Evolutionary conservation across 2,888 invertebrate species (phyloP), one percentile per base, ranked within the genome.

Genomic region (Tiliacea citrago): DNA sequence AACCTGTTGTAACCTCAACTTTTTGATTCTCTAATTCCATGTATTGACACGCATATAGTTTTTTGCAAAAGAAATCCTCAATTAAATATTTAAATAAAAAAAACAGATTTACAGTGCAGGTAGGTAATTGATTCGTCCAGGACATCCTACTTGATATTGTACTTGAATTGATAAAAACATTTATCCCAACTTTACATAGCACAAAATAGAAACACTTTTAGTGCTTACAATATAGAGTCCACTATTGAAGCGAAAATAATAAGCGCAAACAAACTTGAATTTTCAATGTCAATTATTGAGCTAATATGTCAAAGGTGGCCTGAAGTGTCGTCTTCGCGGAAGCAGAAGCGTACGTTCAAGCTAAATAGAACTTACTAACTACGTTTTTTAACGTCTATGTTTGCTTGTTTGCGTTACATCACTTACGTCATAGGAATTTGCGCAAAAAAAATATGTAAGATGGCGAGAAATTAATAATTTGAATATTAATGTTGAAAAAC

Each of bases 251-350:
- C 51, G 21, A 76, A 53, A 71, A 78, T 68, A 68, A 75, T 77
- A 61, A 77, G 16, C 51, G 72, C 75, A 67, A 81, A 75, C 68
- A 79, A 79, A 77, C 77, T 74, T 81, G 76, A 70, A 79, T 73
- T 57, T 88, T 89, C 91, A 91, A 91, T 91, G 91, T 90, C 92
- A 89, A 83, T 81, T 68, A 73, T 84, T 87, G 74, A 81, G 83
- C 82, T 88, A 92, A 90, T 87, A 89, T 89, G 90, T 88, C 89
- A 91, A 88, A 91, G 89, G 89, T 90, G 76, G 81, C 73, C 72
- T 65, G 57, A 88, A 82, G 82, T 86, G 88, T 83, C 83, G 62
- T 83, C 77, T 76, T 88, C 73, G 55, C 88, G 90, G 89, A 90
- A 91, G 82, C 80, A 67, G 62, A 77, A 58, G 29, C 63, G 55